These are phyloP conservation scores for Dreissena polymorpha DNA, from an alignment of 1,140 invertebrate genomes.

Conservation along the genomic window DNA sequence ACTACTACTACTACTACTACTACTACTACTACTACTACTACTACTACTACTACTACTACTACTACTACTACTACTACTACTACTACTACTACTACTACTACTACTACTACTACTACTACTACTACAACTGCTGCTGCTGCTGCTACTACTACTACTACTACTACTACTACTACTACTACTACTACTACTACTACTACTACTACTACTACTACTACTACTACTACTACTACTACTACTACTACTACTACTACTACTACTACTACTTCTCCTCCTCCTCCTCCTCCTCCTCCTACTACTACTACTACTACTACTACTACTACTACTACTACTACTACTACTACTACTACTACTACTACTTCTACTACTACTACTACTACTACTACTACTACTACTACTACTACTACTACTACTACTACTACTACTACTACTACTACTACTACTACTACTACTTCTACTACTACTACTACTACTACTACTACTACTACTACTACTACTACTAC, in stretches of 20 bases:
- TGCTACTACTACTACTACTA: slow-evolving; percentile 9
- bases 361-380: background rate
- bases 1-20: background rate
- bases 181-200: background rate
- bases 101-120: background rate
- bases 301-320: background rate
- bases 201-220: background rate
- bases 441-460: slow-evolving; percentile 10
- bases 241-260: background rate
- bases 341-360: background rate
- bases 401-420: background rate
- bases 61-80: slow-evolving; percentile 18
- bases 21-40: slow-evolving; percentile 26
- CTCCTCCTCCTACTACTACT: background rate
- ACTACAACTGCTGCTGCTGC: background rate
- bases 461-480: background rate
- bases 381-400: background rate
- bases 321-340: background rate
- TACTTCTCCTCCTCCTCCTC: background rate
- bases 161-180: background rate
- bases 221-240: background rate
- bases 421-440: background rate
- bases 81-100: background rate
- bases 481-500: background rate
- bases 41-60: slow-evolving; percentile 2